A percentile compares a stretch with the other conserved stretches of the same genome.
Evolutionary conservation across 2,888 invertebrate genomes (phyloP).

Genomic region (Lysandra bellargus): DNA sequence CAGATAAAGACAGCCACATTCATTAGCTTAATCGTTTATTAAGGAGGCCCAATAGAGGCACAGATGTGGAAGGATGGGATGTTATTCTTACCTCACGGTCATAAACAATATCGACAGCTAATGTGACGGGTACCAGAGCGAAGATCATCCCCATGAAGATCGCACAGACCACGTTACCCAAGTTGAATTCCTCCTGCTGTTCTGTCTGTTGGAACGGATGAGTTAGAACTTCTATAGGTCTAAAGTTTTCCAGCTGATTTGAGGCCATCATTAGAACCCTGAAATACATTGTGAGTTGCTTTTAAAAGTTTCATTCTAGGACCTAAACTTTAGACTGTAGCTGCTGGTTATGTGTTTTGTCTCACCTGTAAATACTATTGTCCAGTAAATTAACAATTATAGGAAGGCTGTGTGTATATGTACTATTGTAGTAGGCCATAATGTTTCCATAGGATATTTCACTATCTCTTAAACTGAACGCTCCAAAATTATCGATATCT

Average conservation of each 20-base stretch:
- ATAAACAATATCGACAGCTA: constrained; percentile 90
- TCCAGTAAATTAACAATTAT: constrained; percentile 86
- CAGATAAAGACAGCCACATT: too few relatives aligned
- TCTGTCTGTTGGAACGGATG: constrained; percentile 88
- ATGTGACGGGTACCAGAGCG: constrained; percentile 86
- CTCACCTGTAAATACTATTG: constrained; percentile 85
- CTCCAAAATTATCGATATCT: constrained; percentile 83
- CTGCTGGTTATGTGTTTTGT: not conserved
- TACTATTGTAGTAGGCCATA: constrained; percentile 87
- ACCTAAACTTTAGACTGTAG: not conserved
- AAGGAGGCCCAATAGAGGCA: too few relatives aligned
- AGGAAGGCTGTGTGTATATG: constrained; percentile 89
- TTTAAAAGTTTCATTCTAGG: not conserved
- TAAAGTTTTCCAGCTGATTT: constrained; percentile 65
- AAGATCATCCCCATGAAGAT: constrained; percentile 91
- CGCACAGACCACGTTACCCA: constrained; percentile 86
- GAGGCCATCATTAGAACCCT: constrained; percentile 66
- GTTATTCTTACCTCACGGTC: constrained; percentile 85
- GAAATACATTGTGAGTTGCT: constrained; percentile 32
- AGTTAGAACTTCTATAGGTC: constrained; percentile 83
- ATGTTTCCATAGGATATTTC: constrained; percentile 77
- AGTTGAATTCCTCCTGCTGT: constrained; percentile 86
- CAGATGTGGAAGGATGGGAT: not conserved
- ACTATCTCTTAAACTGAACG: constrained; percentile 81
- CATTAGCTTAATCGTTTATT: too few relatives aligned